A percentile compares a stretch with the other conserved stretches of the same genome.
Conservation (phyloP, 2,888 invertebrate species). For the Heliconius hortense region DNA sequence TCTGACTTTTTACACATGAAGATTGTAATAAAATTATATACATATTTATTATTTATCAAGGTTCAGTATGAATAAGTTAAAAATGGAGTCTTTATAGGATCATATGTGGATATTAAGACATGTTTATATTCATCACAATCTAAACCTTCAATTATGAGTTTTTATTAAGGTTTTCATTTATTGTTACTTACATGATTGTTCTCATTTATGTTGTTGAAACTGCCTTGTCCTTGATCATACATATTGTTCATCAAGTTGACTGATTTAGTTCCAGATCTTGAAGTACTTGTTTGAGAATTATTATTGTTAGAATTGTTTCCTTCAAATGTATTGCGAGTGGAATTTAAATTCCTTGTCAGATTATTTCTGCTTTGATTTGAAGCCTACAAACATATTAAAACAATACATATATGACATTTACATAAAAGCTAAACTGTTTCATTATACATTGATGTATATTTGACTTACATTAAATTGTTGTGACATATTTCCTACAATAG, state of each 20-base stretch:
- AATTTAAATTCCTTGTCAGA: conserved; percentile 72
- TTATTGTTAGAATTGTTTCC: conserved; percentile 66
- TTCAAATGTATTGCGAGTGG: conserved; percentile 73
- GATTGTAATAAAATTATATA: too few species aligned
- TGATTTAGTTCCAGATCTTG: conserved; percentile 68
- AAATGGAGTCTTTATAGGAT: too few species aligned
- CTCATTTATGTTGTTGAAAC: conserved; percentile 71
- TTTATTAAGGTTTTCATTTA: background rate
- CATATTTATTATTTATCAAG: too few species aligned
- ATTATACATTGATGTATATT: conserved; percentile 41
- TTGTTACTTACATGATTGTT: conserved; percentile 65
- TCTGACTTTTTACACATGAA: too few species aligned
- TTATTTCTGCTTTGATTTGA: conserved; percentile 74
- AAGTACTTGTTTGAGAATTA: conserved; percentile 63
- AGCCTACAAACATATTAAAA: conserved; percentile 51
- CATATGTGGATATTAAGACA: too few species aligned
- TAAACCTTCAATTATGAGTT: background rate
- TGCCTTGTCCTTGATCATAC: conserved; percentile 74
- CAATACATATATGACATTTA: background rate
- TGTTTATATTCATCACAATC: too few species aligned
- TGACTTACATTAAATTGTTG: conserved; percentile 73
- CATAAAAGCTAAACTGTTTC: background rate
- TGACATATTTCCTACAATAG: conserved; percentile 69
- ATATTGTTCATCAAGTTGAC: conserved; percentile 77
- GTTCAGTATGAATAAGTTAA: too few species aligned